Conservation (phyloP, 2,113 vertebrate genomes). For the Rhizomys pruinosus region DNA sequence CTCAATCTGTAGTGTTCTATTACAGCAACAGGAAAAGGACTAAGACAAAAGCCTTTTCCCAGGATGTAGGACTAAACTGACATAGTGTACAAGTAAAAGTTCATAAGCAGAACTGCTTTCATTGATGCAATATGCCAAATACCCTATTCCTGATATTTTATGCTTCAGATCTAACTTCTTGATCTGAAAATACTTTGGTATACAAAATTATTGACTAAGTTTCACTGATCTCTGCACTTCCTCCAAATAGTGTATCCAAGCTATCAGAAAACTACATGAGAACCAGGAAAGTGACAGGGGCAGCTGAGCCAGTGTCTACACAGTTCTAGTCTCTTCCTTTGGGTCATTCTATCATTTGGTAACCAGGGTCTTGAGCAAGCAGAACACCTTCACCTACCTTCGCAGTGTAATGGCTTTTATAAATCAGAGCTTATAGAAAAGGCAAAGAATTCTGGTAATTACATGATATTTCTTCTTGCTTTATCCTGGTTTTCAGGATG, state of each 20-base stretch:
- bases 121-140: constrained; percentile 7
- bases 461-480: background rate
- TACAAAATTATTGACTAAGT: background rate
- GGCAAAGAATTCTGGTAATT: background rate
- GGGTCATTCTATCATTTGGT: background rate
- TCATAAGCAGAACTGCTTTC: background rate
- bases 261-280: background rate
- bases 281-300: background rate
- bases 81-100: background rate
- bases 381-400: background rate
- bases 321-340: background rate
- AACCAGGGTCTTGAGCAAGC: background rate
- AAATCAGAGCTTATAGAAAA: background rate
- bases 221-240: background rate
- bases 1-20: background rate
- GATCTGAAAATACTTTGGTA: background rate
- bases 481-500: background rate
- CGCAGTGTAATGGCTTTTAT: background rate
- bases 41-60: background rate
- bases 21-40: background rate
- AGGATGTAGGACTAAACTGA: background rate
- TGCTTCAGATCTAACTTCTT: background rate
- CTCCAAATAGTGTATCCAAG: background rate
- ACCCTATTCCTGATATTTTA: background rate
- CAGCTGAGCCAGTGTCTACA: background rate